These are phyloP conservation scores for Amphibalanus amphitrite DNA, from an alignment of 1,140 invertebrate species.

Conservation along the genomic window DNA sequence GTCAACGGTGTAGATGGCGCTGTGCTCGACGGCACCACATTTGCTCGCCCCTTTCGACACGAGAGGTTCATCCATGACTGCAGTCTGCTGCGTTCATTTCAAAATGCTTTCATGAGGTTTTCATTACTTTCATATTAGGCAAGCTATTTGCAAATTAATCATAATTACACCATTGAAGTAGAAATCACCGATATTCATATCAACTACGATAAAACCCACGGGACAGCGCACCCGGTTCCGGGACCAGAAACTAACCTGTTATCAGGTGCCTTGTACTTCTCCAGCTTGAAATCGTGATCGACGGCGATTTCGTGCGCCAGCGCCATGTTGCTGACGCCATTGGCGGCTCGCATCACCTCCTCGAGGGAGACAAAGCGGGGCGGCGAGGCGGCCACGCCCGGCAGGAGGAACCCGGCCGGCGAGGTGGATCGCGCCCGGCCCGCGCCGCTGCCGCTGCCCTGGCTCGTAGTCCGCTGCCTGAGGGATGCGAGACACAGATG, in stretches of 20 bases:
- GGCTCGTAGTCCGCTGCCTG: background rate
- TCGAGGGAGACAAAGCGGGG: slow-evolving; percentile 76
- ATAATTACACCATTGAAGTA: background rate
- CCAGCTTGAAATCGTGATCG: slow-evolving; percentile 72
- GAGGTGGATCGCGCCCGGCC: background rate
- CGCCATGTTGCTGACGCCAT: slow-evolving; percentile 79
- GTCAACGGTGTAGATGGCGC: too few species aligned
- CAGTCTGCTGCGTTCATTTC: too few species aligned
- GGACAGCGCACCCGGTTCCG: slow-evolving; percentile 30
- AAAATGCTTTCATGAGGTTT: too few species aligned
- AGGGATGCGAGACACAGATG: background rate
- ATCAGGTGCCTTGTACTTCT: slow-evolving; percentile 53
- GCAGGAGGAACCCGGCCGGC: slow-evolving; percentile 12
- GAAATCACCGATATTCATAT: slow-evolving; percentile 3
- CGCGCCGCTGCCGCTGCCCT: background rate
- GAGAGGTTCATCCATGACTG: too few species aligned
- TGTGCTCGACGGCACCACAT: too few species aligned
- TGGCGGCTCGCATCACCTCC: slow-evolving; percentile 72
- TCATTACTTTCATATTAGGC: too few species aligned
- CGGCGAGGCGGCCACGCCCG: slow-evolving; percentile 16
- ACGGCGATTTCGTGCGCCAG: slow-evolving; percentile 90
- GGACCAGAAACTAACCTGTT: slow-evolving; percentile 28
- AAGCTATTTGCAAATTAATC: too few species aligned
- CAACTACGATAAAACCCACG: too few species aligned
- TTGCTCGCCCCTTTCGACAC: too few species aligned